Evolutionary conservation across 37 sponge, comb jelly and placozoan genomes (phyloP).

Genomic region (Agelas oroides): DNA sequence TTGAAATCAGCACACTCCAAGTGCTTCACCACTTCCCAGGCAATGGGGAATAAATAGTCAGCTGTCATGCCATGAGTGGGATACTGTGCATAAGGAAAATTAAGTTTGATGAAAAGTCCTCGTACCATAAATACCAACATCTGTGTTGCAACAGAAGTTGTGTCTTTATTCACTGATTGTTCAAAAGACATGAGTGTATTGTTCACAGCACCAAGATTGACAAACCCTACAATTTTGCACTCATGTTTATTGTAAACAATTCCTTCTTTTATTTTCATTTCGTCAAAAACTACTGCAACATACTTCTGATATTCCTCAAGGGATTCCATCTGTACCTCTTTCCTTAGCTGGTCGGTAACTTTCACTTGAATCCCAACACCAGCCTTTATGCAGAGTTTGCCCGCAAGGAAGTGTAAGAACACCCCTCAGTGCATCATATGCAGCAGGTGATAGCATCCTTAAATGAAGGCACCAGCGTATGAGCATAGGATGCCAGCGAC

Average conservation of each 20-base stretch:
- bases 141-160: too few relatives aligned
- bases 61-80: constrained; percentile 3
- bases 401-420: constrained; percentile 9
- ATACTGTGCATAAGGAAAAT: constrained; percentile 3
- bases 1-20: too few relatives aligned
- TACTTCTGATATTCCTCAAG: too few relatives aligned
- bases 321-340: too few relatives aligned
- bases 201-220: too few relatives aligned
- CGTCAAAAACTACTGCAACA: too few relatives aligned
- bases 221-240: too few relatives aligned
- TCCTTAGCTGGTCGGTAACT: neutral
- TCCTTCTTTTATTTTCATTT: too few relatives aligned
- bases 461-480: constrained; percentile 15
- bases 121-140: too few relatives aligned
- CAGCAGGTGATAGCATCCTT: neutral
- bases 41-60: constrained; percentile 4
- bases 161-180: too few relatives aligned
- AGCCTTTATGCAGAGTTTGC: constrained; percentile 1
- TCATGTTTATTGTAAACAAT: too few relatives aligned
- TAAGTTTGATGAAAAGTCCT: neutral
- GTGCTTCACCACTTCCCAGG: constrained; percentile 5
- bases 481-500: constrained; percentile 12
- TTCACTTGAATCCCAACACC: constrained; percentile 3
- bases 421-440: neutral
- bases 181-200: too few relatives aligned